Base-by-base conservation (phyloP, 2,113 vertebrate genomes). In the Cercopithecus mona region DNA sequence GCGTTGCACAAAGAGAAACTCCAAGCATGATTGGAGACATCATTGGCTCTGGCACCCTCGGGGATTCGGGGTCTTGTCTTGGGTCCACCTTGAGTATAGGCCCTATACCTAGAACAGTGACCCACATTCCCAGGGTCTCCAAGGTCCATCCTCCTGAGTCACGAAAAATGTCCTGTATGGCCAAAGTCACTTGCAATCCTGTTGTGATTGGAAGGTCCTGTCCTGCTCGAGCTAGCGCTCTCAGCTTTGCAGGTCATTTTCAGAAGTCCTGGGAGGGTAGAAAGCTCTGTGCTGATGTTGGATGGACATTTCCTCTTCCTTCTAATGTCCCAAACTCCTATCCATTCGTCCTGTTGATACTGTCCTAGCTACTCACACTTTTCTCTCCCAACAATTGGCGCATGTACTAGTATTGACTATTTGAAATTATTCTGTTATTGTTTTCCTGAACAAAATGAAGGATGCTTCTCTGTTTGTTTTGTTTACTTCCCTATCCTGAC, bases 401-500 rank as follows among this genome's bases (percentile, higher is more conserved):
- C 52, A 45, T 8, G 35, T 10, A 5, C 18, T 82, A 1, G 64
- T 45, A 11, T 68, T n/a, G 57, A 52, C n/a, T 83, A 1, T 22
- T 52, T 92, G 8, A 55, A 61, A 22, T 79, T 22, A 48, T 32
- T 57, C 48, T 45, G 12, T 40, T 48, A 7, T 14, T 16, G 2
- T 70, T 68, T 88, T 57, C 61, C 61, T 48, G 64, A 13, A 0
- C 45, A 16, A 83, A 52, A 92, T 32, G 22, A 87, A 83, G 20
- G 38, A 9, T 40, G 12, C 7, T 20, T 12, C 43, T 12, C 23
- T 50, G 4, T 43, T 72, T 68, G 48, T n/a, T 94, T 35, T 50
- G 12, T 43, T 84, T 27, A 2, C 1, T 2, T 1, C 11, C 16
- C 3, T 9, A 2, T 35, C 50, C 17, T 70, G 64, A 64, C 6